Percentiles rank a stretch among this genome's conserved stretches.
phyloP scores from a whole-genome alignment of 2,797 vertebrate species.

The Antrozous pallidus region DNA sequence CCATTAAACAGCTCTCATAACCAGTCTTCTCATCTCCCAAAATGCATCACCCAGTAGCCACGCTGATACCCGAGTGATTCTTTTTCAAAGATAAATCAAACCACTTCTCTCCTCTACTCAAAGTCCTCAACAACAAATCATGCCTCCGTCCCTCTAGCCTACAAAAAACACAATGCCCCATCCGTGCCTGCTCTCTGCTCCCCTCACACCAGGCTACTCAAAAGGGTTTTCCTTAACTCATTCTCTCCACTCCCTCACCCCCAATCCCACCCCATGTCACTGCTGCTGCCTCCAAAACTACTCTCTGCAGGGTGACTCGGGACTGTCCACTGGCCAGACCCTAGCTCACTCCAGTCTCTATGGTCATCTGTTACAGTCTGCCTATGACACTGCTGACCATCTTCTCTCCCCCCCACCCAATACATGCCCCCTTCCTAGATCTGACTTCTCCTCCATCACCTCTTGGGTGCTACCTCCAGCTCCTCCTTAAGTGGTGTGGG shows the following conservation, averaged over 20 bases:
- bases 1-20: background rate
- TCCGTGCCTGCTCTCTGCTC: background rate
- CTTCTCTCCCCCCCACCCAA: too few relatives aligned
- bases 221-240: background rate
- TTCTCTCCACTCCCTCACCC: background rate
- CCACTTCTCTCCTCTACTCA: background rate
- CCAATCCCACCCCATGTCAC: background rate
- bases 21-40: background rate
- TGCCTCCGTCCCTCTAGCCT: background rate
- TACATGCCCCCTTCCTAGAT: background rate
- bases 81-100: background rate
- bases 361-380: background rate
- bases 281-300: background rate
- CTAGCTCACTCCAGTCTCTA: background rate
- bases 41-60: background rate
- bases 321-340: background rate
- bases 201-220: fast-evolving
- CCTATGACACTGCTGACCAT: background rate
- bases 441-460: background rate
- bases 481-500: background rate
- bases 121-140: background rate
- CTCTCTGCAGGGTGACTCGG: background rate
- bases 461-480: background rate
- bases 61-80: background rate
- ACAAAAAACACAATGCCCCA: background rate